Percentiles rank a stretch among this genome's conserved stretches.
These are phyloP conservation scores for Liopterus haemorrhoidalis DNA, from an alignment of 2,888 invertebrate species.

Conservation along the genomic window DNA sequence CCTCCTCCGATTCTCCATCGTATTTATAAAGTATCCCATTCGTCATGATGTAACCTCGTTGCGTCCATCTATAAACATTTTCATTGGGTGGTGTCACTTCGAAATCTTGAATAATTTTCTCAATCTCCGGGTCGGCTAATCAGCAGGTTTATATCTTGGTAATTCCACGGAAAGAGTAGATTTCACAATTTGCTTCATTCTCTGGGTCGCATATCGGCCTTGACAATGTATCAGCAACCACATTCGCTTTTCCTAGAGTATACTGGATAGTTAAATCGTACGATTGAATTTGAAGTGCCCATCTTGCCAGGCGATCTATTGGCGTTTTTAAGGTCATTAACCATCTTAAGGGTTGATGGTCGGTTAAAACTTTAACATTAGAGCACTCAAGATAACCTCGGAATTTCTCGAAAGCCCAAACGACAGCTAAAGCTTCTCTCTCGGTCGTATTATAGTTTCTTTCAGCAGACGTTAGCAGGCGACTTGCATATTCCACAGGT, in stretches of 20 bases:
- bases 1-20: constrained; percentile 6
- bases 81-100: background rate
- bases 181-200: constrained; percentile 7
- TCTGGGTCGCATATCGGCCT: constrained; percentile 28
- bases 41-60: constrained; percentile 14
- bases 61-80: constrained; percentile 3
- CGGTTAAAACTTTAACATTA: constrained; percentile 39
- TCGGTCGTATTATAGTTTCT: constrained; percentile 36
- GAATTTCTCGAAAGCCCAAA: constrained; percentile 38
- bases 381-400: constrained; percentile 39
- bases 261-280: constrained; percentile 41
- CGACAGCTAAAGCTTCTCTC: constrained; percentile 27
- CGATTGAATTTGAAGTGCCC: constrained; percentile 42
- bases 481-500: constrained; percentile 11
- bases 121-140: constrained; percentile 21
- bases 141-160: constrained; percentile 14
- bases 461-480: background rate
- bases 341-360: constrained; percentile 45
- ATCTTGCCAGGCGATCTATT: constrained; percentile 43
- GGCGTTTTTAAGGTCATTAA: constrained; percentile 41
- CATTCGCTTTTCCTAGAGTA: constrained; percentile 40
- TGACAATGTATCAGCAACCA: constrained; percentile 42
- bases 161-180: constrained; percentile 22
- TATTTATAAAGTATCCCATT: constrained; percentile 24
- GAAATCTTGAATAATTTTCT: constrained; percentile 16